Evolutionary conservation across 2,797 vertebrate genomes (phyloP).

Genomic region (Anguilla megastoma): DNA sequence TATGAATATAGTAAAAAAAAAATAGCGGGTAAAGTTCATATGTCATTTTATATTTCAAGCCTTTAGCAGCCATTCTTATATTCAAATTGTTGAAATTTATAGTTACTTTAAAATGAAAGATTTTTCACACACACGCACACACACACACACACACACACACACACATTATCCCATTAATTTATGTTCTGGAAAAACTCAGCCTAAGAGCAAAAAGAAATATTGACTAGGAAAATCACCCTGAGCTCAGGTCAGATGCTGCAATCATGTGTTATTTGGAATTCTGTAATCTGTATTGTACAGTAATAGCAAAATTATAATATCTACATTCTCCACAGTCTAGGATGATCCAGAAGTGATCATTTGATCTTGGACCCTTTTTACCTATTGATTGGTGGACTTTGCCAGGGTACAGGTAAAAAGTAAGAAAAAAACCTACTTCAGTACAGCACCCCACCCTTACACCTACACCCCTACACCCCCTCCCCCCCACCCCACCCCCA

Average conservation of each 20-base stretch:
- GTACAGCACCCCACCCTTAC: too few species aligned
- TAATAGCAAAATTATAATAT: neutral
- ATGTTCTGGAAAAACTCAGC: too few species aligned
- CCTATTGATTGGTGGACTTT: neutral
- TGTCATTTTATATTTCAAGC: too few species aligned
- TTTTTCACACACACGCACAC: neutral
- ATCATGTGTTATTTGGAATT: neutral
- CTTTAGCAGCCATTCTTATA: too few species aligned
- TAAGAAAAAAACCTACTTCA: too few species aligned
- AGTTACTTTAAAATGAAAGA: neutral
- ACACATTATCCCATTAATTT: too few species aligned
- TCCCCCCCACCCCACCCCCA: too few species aligned
- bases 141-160: neutral
- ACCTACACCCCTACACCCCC: too few species aligned
- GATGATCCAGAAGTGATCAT: neutral
- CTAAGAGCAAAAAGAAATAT: too few species aligned
- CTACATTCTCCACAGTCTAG: neutral
- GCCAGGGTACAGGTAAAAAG: neutral
- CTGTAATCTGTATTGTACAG: neutral
- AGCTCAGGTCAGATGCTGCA: too few species aligned
- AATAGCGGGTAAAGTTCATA: too few species aligned
- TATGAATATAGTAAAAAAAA: neutral
- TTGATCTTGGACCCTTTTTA: neutral
- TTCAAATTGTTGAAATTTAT: neutral
- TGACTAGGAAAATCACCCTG: too few species aligned